phyloP scores from a whole-genome alignment of 2,888 invertebrate genomes.

The Synanthedon myopaeformis region DNA sequence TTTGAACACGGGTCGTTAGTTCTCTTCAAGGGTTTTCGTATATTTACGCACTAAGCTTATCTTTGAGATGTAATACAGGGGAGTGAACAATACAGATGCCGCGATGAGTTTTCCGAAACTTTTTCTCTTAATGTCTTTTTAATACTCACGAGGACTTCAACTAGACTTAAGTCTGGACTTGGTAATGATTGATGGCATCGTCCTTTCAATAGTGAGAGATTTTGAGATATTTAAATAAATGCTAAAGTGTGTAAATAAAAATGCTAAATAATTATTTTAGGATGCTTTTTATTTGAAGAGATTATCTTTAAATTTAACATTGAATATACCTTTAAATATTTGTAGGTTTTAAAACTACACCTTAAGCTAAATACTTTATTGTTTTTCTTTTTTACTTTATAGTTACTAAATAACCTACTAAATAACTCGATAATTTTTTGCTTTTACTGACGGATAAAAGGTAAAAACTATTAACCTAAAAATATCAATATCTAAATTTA shows the following conservation, averaged over 20 bases:
- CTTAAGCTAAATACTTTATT: too few species aligned
- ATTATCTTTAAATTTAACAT: too few species aligned
- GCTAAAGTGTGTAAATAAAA: neutral
- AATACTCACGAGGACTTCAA: conserved; percentile 31
- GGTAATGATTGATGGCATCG: conserved; percentile 27
- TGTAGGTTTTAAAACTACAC: too few species aligned
- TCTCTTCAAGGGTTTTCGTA: conserved; percentile 43
- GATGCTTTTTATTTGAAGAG: too few species aligned
- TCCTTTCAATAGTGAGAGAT: neutral
- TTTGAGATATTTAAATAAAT: neutral
- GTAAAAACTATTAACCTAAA: too few species aligned
- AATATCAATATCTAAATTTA: too few species aligned
- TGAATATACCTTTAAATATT: too few species aligned
- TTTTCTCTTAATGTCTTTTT: conserved; percentile 50
- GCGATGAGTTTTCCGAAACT: conserved; percentile 23
- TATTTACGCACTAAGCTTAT: conserved; percentile 37
- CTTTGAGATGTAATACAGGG: neutral
- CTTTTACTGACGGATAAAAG: too few species aligned
- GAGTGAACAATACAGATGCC: conserved; percentile 1
- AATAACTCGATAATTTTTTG: too few species aligned
- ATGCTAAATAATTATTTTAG: neutral
- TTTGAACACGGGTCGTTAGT: conserved; percentile 52
- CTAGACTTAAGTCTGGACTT: conserved; percentile 18
- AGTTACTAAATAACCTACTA: too few species aligned
- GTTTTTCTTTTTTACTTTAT: too few species aligned